Base-by-base conservation (phyloP, 2,113 vertebrate genomes). In the Carollia perspicillata region DNA sequence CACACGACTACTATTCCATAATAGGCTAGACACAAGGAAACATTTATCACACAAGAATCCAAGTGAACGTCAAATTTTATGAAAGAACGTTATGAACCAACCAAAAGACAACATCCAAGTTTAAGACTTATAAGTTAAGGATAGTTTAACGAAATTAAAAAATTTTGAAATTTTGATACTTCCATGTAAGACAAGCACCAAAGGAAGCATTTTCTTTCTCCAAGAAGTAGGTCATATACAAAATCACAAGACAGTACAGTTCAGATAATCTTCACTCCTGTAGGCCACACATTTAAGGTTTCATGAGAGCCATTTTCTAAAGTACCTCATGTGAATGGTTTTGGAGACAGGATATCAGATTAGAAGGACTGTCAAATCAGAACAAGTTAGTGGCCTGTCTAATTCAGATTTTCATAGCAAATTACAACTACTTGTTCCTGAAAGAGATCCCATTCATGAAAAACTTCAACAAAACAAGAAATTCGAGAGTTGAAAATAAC, bases 371-470 rank as follows among this genome's bases (percentile, higher is more conserved):
- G 51, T 65, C 78, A 93, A 92, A 90, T 75, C 30, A 79, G 69
- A 93, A 95, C 26, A 72, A 74, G 81, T 20, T 66, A 96, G 4
- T 68, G 58, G 74, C 91, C 65, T 94, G 68, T 93, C 68, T 66
- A 90, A 95, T 55, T 95, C 17, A 89, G 72, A 90, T 66, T 92
- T 94, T 17, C 80, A 91, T 0, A 87, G 63, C 20, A 96, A 81
- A 92, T 89, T 89, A 93, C 1, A 96, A 63, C 42, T 33, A 60
- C 11, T 90, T 68, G 18, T 81, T 88, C 55, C 77, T 95, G 44
- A 94, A 96, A 85, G 35, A 95, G 58, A 95, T 63, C 14, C 26
- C 40, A 97, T 89, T 68, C 93, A 95, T 55, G 91, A 95, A 97
- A 94, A 95, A 84, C 47, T 69, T 89, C 78, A 30, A 63, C 30